These are phyloP conservation scores for Andrena marginata DNA, from an alignment of 2,888 invertebrate genomes.

Conservation along the genomic window DNA sequence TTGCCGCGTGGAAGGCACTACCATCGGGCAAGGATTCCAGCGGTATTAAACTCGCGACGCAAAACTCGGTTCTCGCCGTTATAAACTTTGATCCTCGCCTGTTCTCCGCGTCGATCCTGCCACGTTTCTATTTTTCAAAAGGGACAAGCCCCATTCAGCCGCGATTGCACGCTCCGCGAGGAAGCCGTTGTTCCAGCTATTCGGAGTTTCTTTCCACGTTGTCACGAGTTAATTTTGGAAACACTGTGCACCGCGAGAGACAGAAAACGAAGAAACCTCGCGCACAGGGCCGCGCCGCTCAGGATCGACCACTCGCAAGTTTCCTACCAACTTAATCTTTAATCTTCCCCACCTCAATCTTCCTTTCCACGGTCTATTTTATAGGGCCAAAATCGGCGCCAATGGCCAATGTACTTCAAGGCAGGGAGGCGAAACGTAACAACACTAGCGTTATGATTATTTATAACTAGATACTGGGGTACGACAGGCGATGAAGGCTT, in stretches of 20 bases:
- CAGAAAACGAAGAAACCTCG: background rate
- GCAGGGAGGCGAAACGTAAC: conserved; percentile 32
- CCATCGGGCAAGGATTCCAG: background rate
- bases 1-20: background rate
- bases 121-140: background rate
- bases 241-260: conserved; percentile 3
- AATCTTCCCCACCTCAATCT: conserved; percentile 63
- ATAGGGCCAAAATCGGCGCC: conserved; percentile 66
- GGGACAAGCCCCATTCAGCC: conserved; percentile 10
- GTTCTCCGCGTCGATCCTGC: conserved; percentile 21
- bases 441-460: conserved; percentile 48
- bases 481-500: conserved; percentile 25
- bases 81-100: conserved; percentile 36
- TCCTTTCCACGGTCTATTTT: conserved; percentile 48
- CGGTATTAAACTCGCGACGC: conserved; percentile 10
- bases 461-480: conserved; percentile 39
- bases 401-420: conserved; percentile 44
- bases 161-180: background rate
- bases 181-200: conserved; percentile 16
- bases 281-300: background rate
- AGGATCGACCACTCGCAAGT: conserved; percentile 30
- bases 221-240: conserved; percentile 25
- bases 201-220: conserved; percentile 1
- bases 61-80: conserved; percentile 38
- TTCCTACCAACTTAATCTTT: conserved; percentile 50